Conservation (phyloP, 1,140 invertebrate species). For the Drosophila funebris region DNA sequence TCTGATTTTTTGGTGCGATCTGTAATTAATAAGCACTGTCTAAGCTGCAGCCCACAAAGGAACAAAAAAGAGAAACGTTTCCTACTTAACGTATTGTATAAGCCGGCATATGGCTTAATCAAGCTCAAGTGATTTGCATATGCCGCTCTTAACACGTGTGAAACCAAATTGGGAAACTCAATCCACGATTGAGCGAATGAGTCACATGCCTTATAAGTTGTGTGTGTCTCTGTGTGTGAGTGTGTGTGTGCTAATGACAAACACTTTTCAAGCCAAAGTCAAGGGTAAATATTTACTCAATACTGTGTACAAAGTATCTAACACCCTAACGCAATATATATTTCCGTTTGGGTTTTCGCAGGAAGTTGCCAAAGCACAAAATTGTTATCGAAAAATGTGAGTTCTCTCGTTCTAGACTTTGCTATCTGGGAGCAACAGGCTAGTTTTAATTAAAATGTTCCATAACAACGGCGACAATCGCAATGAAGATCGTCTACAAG, state of each 20-base stretch:
- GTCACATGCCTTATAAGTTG: slow-evolving; percentile 24
- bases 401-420: background rate
- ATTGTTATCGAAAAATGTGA: slow-evolving; percentile 19
- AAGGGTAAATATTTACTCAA: slow-evolving; percentile 39
- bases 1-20: slow-evolving; percentile 8
- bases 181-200: slow-evolving; percentile 3
- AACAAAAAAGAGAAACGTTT: slow-evolving; percentile 19
- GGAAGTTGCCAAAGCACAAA: slow-evolving; percentile 42
- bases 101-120: slow-evolving; percentile 38
- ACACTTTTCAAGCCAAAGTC: slow-evolving; percentile 20
- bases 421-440: slow-evolving; percentile 27
- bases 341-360: slow-evolving; percentile 39
- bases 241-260: slow-evolving; percentile 28
- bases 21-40: slow-evolving; percentile 46
- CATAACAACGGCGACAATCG: slow-evolving; percentile 27
- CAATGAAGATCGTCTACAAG: slow-evolving; percentile 18
- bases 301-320: background rate
- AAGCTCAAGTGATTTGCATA: slow-evolving; percentile 40
- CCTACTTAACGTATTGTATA: slow-evolving; percentile 24
- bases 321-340: slow-evolving; percentile 33
- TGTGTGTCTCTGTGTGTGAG: background rate
- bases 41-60: slow-evolving; percentile 23
- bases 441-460: slow-evolving; percentile 52
- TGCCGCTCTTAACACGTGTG: slow-evolving; percentile 36
- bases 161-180: slow-evolving; percentile 7